Evolutionary conservation across 2,113 vertebrate genomes (phyloP).

Genomic region (Melospiza melodia): DNA sequence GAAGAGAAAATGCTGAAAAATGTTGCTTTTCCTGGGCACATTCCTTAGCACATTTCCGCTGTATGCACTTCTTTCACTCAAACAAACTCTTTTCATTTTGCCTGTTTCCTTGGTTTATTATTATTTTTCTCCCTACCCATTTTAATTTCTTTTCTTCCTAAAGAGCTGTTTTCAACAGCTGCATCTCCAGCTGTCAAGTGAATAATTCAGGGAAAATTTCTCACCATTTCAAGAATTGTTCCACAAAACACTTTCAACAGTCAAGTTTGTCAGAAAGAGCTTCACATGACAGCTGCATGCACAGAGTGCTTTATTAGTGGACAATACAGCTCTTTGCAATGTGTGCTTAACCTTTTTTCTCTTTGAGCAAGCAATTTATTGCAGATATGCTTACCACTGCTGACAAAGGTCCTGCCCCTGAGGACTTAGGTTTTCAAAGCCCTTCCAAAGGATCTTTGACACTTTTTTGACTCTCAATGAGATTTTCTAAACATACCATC

Average conservation of each 20-base stretch:
- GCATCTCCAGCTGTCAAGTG: slow-evolving; percentile 61
- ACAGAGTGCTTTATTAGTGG: slow-evolving; percentile 42
- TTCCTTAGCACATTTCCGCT: slow-evolving; percentile 29
- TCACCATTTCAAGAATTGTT: slow-evolving; percentile 56
- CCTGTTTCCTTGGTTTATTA: slow-evolving; percentile 22
- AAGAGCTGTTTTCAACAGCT: slow-evolving; percentile 61
- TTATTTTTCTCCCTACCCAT: slow-evolving; percentile 42
- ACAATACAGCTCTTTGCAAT: neutral
- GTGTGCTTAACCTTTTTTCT: neutral
- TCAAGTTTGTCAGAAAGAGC: slow-evolving; percentile 31
- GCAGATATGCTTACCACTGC: neutral
- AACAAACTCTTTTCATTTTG: neutral
- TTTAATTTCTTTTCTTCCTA: slow-evolving; percentile 62
- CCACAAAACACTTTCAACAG: slow-evolving; percentile 55
- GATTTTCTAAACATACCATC: neutral
- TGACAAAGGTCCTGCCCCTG: neutral
- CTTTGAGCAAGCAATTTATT: neutral
- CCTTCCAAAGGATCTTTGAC: slow-evolving; percentile 1
- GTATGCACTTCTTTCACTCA: neutral
- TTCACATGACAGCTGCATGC: slow-evolving; percentile 26
- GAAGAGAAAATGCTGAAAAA: slow-evolving; percentile 26
- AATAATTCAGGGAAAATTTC: slow-evolving; percentile 56
- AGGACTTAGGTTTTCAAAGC: neutral
- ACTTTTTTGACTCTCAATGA: neutral
- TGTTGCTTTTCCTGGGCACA: neutral